phyloP scores from a whole-genome alignment of 2,797 vertebrate species.

The Neomorphus geoffroyi region DNA sequence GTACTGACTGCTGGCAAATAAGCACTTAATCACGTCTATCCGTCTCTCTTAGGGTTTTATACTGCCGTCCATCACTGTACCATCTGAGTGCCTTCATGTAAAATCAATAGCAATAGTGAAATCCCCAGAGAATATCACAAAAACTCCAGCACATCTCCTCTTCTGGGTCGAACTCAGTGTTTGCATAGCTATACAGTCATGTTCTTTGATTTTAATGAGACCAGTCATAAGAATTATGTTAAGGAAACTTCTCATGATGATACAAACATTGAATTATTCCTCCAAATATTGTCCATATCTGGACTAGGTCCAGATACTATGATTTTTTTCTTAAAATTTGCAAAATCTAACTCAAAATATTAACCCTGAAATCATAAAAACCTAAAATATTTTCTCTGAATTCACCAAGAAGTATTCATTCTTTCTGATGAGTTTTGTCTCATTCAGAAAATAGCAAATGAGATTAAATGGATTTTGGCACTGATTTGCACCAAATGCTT shows the following conservation, averaged over 20 bases:
- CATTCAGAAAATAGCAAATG: neutral
- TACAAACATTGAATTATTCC: neutral
- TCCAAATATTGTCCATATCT: neutral
- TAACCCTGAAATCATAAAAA: neutral
- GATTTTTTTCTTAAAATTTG: neutral
- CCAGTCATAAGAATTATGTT: neutral
- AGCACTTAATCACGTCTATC: conserved; percentile 59
- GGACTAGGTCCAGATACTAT: neutral
- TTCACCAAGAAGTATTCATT: neutral
- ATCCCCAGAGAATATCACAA: neutral
- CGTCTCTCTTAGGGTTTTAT: conserved; percentile 40
- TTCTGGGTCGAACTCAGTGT: neutral
- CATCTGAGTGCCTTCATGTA: neutral
- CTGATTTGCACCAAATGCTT: neutral
- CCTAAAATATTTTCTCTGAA: neutral
- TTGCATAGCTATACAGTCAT: neutral
- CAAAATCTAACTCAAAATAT: neutral
- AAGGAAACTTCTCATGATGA: neutral
- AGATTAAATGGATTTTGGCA: neutral
- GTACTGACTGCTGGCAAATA: conserved; percentile 43
- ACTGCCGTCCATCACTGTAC: conserved; percentile 10
- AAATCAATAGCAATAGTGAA: conserved; percentile 44
- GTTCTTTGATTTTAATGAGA: neutral
- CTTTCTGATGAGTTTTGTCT: neutral
- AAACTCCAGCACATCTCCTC: neutral